Conservation (phyloP, 2,797 vertebrate species). For the Gobio occitaniae region DNA sequence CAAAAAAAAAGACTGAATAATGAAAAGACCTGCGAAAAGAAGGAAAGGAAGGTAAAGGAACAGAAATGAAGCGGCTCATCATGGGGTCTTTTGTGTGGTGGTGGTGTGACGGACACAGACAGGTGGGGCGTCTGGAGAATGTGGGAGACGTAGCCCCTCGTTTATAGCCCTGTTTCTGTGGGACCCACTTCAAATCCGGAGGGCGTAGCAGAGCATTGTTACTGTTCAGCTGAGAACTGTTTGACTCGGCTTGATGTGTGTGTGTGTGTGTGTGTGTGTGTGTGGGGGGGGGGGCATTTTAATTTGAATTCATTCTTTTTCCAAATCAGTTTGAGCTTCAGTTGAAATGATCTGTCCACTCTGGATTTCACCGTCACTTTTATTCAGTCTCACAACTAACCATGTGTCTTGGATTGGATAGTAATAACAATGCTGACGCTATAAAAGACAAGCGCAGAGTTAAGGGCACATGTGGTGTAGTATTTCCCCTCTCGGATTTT, state of each 20-base stretch:
- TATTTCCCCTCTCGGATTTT: conserved; percentile 69
- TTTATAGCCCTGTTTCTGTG: conserved; percentile 70
- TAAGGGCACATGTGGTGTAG: conserved; percentile 58
- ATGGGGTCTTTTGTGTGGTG: too few relatives aligned
- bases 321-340: conserved; percentile 14
- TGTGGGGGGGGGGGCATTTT: neutral
- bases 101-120: conserved; percentile 45
- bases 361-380: conserved; percentile 51
- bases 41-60: neutral
- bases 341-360: conserved; percentile 45
- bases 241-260: conserved; percentile 52
- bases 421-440: conserved; percentile 53
- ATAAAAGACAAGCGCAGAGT: conserved; percentile 60
- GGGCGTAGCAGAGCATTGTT: conserved; percentile 74
- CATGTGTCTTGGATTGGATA: conserved; percentile 46
- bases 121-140: conserved; percentile 66
- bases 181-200: conserved; percentile 75
- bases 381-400: conserved; percentile 38
- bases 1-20: neutral
- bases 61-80: too few relatives aligned
- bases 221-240: conserved; percentile 74
- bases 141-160: conserved; percentile 60
- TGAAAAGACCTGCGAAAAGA: accelerated
- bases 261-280: too few relatives aligned
- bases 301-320: neutral